Conservation (phyloP, 2,797 vertebrate species). For the Peromyscus nudipes region DNA sequence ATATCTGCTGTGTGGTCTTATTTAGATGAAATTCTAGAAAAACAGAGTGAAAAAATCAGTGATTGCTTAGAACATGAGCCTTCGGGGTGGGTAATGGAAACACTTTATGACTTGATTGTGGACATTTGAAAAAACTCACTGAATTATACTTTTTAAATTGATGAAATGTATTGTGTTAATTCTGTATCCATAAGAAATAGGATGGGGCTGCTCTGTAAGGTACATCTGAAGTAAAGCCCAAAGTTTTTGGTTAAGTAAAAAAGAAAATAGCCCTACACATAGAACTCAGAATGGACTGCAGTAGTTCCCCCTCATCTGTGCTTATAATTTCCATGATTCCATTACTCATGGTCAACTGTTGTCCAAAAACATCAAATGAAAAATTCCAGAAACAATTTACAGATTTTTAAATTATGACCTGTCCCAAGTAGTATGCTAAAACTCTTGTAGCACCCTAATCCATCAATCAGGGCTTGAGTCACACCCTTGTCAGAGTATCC, state of each 20-base stretch:
- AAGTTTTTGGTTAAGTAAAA: not conserved
- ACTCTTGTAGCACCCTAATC: not conserved
- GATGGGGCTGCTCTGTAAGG: not conserved
- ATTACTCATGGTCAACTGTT: not conserved
- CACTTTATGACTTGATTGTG: not conserved
- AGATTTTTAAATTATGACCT: not conserved
- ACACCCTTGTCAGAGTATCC: not conserved
- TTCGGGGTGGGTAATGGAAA: not conserved
- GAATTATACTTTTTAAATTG: constrained; percentile 24
- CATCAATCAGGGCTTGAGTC: not conserved
- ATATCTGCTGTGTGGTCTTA: not conserved
- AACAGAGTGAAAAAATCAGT: constrained; percentile 3
- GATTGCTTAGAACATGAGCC: not conserved
- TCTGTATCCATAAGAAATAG: constrained; percentile 28
- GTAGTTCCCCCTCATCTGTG: not conserved
- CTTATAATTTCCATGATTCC: not conserved
- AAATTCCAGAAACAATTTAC: not conserved
- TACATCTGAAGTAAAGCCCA: not conserved
- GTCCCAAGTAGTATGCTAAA: not conserved
- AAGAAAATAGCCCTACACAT: not conserved
- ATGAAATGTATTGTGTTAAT: constrained; percentile 32
- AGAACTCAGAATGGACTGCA: not conserved
- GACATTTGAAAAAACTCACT: constrained; percentile 41
- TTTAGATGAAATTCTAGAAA: constrained; percentile 59
- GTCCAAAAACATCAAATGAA: not conserved